phyloP scores from a whole-genome alignment of 2,888 invertebrate species.

The Dione vanillae region DNA sequence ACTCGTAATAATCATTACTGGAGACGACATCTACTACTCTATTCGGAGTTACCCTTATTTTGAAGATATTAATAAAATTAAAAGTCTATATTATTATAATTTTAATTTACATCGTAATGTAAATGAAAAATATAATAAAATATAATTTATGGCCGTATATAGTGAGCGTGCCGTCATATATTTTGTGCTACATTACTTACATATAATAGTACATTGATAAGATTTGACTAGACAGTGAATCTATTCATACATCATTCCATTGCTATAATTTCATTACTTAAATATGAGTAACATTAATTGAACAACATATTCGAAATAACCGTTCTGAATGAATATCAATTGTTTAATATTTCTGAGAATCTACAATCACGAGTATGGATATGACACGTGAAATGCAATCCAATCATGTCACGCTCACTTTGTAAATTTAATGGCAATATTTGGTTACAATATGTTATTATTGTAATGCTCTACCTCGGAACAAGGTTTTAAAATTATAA shows the following conservation, averaged over 20 bases:
- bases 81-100: no score
- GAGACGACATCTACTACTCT: background rate
- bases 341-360: background rate
- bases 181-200: no score
- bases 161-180: no score
- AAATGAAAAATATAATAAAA: no score
- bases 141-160: no score
- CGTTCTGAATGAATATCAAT: background rate
- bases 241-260: background rate
- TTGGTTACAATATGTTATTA: background rate
- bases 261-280: slow-evolving; percentile 1
- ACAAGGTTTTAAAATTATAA: no score
- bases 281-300: background rate
- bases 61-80: no score
- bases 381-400: background rate
- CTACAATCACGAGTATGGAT: background rate
- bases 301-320: background rate
- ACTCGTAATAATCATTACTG: background rate
- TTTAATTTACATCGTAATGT: no score
- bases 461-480: background rate
- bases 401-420: background rate
- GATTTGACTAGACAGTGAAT: background rate
- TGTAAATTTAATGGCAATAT: background rate
- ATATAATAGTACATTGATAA: no score
- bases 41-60: background rate